A percentile compares a stretch with the other conserved stretches of the same genome.
phyloP scores from a whole-genome alignment of 2,113 vertebrate species.

The Noctilio leporinus region DNA sequence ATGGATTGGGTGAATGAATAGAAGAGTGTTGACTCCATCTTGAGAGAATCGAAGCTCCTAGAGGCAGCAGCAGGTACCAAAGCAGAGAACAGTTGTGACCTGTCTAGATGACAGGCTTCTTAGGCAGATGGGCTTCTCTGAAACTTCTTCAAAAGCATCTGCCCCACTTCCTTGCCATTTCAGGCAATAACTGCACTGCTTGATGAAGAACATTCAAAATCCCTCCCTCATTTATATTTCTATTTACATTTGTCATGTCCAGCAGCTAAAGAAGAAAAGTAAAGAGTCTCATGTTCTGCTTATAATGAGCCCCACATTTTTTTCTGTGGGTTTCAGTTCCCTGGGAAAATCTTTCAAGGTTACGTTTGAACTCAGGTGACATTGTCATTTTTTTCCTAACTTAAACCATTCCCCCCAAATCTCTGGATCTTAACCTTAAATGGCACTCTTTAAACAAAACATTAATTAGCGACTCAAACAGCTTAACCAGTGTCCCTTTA shows the following conservation, averaged over 20 bases:
- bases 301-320: neutral
- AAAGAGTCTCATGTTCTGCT: neutral
- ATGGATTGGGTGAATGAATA: neutral
- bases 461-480: conserved; percentile 8
- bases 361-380: neutral
- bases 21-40: neutral
- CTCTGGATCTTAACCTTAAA: conserved; percentile 13
- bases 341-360: conserved; percentile 18
- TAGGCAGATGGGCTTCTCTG: neutral
- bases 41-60: neutral
- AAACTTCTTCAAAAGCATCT: neutral
- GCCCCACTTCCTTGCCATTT: neutral
- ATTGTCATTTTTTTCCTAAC: neutral
- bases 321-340: neutral
- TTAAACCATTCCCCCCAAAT: neutral
- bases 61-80: neutral
- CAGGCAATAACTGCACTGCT: neutral
- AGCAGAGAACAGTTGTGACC: neutral
- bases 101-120: too few species aligned
- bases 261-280: conserved; percentile 2
- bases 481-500: conserved; percentile 17
- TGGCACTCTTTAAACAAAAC: conserved; percentile 39
- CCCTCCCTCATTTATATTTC: neutral
- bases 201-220: neutral
- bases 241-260: conserved; percentile 33